Evolutionary conservation across 2,888 invertebrate genomes (phyloP).

Genomic region (Ptychoptera albimana): DNA sequence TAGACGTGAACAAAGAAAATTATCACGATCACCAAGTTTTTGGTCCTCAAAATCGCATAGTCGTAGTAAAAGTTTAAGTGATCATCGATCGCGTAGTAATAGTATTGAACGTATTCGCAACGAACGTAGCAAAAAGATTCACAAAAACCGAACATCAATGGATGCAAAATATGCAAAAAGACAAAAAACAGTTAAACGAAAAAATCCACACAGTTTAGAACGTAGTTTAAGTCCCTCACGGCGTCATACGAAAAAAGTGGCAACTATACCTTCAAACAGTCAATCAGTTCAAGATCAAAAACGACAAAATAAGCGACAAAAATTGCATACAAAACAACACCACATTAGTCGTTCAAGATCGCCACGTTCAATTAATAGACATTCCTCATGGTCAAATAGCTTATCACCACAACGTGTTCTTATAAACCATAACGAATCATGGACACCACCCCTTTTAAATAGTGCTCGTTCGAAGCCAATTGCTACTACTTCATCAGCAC

Average conservation of each 20-base stretch:
- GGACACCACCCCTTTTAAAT: slow-evolving; percentile 43
- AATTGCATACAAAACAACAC: slow-evolving; percentile 13
- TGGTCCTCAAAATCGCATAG: neutral
- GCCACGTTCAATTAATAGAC: slow-evolving; percentile 12
- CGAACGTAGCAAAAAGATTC: neutral
- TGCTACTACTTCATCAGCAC: neutral
- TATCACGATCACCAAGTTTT: neutral
- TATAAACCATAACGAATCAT: slow-evolving; percentile 27
- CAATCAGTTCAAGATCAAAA: slow-evolving; percentile 4
- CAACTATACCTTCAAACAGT: neutral
- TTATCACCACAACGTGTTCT: slow-evolving; percentile 15
- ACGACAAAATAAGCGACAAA: slow-evolving; percentile 15
- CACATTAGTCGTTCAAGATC: slow-evolving; percentile 17
- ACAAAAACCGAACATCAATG: no score
- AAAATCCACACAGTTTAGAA: neutral
- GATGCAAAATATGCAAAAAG: neutral
- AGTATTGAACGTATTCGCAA: neutral
- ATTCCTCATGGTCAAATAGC: slow-evolving; percentile 19
- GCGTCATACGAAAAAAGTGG: slow-evolving; percentile 6
- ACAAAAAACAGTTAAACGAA: neutral
- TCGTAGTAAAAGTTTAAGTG: slow-evolving; percentile 3
- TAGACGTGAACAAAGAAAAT: neutral
- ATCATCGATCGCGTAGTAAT: neutral
- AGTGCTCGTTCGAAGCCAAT: neutral
- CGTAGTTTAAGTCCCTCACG: slow-evolving; percentile 13